phyloP scores from a whole-genome alignment of 2,113 vertebrate genomes.

The Chloroceryle aenea region DNA sequence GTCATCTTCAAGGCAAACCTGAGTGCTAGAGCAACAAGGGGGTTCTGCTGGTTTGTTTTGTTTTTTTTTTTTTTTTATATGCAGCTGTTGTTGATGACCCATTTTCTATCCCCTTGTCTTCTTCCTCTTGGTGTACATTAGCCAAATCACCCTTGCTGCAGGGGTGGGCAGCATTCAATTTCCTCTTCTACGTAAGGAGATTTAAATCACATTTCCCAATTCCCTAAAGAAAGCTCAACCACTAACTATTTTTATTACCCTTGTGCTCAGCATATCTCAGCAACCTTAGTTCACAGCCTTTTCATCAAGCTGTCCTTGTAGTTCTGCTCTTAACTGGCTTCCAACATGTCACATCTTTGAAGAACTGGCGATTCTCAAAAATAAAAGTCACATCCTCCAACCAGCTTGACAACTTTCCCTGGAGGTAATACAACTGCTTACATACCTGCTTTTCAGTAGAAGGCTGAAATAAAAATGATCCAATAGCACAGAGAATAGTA shows the following conservation, averaged over 20 bases:
- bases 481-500: background rate
- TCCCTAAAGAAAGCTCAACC: background rate
- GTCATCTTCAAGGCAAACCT: background rate
- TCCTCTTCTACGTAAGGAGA: background rate
- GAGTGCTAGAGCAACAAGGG: background rate
- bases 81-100: background rate
- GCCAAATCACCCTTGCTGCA: background rate
- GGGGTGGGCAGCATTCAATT: background rate
- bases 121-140: background rate
- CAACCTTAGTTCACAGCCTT: background rate
- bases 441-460: background rate
- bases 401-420: background rate
- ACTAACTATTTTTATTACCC: background rate
- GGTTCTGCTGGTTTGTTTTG: background rate
- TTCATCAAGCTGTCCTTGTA: background rate
- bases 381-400: background rate
- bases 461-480: background rate
- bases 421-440: background rate
- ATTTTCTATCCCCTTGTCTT: background rate
- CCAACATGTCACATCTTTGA: background rate
- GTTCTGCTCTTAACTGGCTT: background rate
- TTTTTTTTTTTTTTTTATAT: background rate
- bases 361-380: background rate
- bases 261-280: background rate
- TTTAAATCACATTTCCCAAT: background rate